These are phyloP conservation scores for Cephus pygmeus DNA, from an alignment of 2,888 invertebrate genomes.

Conservation along the genomic window DNA sequence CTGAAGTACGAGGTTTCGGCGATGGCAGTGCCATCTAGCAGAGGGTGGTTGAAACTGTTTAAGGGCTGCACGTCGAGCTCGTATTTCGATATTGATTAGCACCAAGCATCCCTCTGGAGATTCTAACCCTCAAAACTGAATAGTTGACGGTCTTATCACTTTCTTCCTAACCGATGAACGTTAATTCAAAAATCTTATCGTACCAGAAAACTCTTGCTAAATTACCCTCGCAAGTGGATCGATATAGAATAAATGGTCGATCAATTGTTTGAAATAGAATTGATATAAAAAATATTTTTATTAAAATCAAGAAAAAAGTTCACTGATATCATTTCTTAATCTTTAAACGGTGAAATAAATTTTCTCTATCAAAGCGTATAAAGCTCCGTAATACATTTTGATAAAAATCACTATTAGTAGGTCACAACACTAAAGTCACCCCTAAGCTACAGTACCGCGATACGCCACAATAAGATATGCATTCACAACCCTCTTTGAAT, in stretches of 20 bases:
- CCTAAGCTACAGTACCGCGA: background rate
- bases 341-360: background rate
- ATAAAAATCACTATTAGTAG: background rate
- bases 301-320: background rate
- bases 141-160: conserved; percentile 25
- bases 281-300: too few relatives aligned
- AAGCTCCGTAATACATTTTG: background rate
- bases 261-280: background rate
- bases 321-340: background rate
- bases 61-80: background rate
- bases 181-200: conserved; percentile 22
- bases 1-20: background rate
- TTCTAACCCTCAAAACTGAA: background rate
- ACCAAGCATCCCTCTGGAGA: background rate
- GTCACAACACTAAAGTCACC: background rate
- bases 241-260: background rate
- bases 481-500: background rate
- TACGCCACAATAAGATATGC: background rate
- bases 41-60: conserved; percentile 20
- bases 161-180: conserved; percentile 61
- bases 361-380: background rate
- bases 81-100: background rate
- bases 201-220: background rate
- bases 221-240: background rate
- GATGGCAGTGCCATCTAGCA: conserved; percentile 36